A percentile compares a stretch with the other conserved stretches of the same genome.
Conservation (phyloP, 2,888 invertebrate genomes). For the Phortica okadai region DNA sequence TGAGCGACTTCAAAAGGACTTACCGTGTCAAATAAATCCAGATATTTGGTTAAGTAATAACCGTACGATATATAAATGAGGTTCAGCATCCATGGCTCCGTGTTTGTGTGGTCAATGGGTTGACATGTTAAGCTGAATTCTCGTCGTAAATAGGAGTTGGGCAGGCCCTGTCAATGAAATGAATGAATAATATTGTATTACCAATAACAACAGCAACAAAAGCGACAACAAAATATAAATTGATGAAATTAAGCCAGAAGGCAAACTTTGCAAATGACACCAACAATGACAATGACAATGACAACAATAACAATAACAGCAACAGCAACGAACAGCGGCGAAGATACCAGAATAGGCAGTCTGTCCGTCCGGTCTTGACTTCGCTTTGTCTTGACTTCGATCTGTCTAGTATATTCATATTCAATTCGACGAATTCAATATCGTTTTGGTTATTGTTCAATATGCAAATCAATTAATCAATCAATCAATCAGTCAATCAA, state of each 20-base stretch:
- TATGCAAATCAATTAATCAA: background rate
- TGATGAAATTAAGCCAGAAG: conserved; percentile 13
- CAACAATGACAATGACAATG: conserved; percentile 39
- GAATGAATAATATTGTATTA: background rate
- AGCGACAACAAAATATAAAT: conserved; percentile 12
- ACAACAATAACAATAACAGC: conserved; percentile 31
- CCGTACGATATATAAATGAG: conserved; percentile 78
- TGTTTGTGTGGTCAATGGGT: conserved; percentile 61
- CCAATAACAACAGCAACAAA: conserved; percentile 17
- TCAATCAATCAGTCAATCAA: background rate
- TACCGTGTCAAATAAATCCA: conserved; percentile 85
- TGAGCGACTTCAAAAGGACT: conserved; percentile 40
- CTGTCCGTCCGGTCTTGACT: background rate
- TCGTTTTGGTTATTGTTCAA: too few relatives aligned
- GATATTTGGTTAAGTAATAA: conserved; percentile 83
- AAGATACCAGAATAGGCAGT: background rate
- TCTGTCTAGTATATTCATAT: background rate
- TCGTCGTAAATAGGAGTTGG: conserved; percentile 59
- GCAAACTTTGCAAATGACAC: conserved; percentile 28
- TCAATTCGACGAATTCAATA: too few relatives aligned
- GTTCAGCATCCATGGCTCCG: conserved; percentile 74
- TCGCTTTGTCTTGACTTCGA: background rate
- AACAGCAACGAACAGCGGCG: background rate
- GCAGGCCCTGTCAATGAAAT: conserved; percentile 50
- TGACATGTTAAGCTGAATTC: conserved; percentile 70